These are phyloP conservation scores for Drosophila mimica DNA, from an alignment of 2,888 invertebrate genomes.

Conservation along the genomic window DNA sequence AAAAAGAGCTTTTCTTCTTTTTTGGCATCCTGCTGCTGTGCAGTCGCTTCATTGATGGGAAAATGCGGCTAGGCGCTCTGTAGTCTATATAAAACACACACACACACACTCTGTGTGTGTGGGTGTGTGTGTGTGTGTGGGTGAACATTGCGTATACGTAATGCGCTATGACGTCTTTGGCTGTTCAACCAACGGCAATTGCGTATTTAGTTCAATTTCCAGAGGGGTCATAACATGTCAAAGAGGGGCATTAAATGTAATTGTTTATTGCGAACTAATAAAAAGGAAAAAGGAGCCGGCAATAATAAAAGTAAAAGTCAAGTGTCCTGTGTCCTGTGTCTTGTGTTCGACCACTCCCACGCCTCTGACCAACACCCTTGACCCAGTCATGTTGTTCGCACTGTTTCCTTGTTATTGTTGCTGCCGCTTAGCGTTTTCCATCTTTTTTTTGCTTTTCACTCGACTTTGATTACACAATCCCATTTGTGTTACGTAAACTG, in stretches of 20 bases:
- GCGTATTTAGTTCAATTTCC: slow-evolving; percentile 40
- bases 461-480: slow-evolving; percentile 71
- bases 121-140: slow-evolving; percentile 4
- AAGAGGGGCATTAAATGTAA: slow-evolving; percentile 18
- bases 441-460: slow-evolving; percentile 9
- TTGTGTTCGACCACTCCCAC: neutral
- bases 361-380: slow-evolving; percentile 36
- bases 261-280: slow-evolving; percentile 35
- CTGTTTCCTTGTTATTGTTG: slow-evolving; percentile 9
- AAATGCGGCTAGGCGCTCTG: slow-evolving; percentile 13
- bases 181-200: slow-evolving; percentile 31
- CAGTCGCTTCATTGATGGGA: slow-evolving; percentile 67
- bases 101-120: neutral
- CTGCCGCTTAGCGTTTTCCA: slow-evolving; percentile 9
- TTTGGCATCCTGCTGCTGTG: slow-evolving; percentile 63
- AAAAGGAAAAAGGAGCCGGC: slow-evolving; percentile 4
- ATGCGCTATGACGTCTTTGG: slow-evolving; percentile 76
- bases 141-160: slow-evolving; percentile 71
- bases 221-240: neutral
- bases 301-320: slow-evolving; percentile 31
- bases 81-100: slow-evolving; percentile 5
- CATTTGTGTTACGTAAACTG: slow-evolving; percentile 72
- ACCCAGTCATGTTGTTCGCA: slow-evolving; percentile 38
- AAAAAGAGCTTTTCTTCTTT: slow-evolving; percentile 26
- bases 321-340: slow-evolving; percentile 5